phyloP scores from a whole-genome alignment of 1,140 invertebrate species.

The Cepaea nemoralis region DNA sequence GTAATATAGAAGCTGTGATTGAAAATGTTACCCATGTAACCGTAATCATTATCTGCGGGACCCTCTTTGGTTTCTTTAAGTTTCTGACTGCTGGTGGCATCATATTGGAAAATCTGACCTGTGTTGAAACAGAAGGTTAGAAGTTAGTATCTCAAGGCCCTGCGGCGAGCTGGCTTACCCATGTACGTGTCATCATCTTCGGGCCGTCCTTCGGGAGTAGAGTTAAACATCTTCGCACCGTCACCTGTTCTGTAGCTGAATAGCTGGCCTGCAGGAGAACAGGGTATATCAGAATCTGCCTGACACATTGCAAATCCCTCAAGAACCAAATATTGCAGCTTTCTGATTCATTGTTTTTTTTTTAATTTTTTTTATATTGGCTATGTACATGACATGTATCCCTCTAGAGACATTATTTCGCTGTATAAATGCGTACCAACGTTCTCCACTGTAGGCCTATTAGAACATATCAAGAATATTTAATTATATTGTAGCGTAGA shows the following conservation, averaged over 20 bases:
- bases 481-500: too few relatives aligned
- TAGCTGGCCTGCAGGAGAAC: conserved; percentile 21
- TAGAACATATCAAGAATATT: too few relatives aligned
- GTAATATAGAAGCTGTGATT: not conserved
- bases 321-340: too few relatives aligned
- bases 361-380: too few relatives aligned
- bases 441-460: too few relatives aligned
- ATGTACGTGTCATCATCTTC: conserved; percentile 26
- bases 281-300: not conserved
- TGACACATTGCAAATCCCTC: too few relatives aligned
- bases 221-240: not conserved
- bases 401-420: too few relatives aligned
- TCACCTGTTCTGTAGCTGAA: conserved; percentile 27
- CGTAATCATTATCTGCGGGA: conserved; percentile 21
- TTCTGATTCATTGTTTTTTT: too few relatives aligned
- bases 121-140: conserved; percentile 17
- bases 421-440: too few relatives aligned
- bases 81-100: not conserved
- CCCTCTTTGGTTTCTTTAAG: conserved; percentile 8
- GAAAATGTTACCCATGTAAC: conserved; percentile 34
- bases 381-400: too few relatives aligned
- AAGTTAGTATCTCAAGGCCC: not conserved
- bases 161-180: conserved; percentile 30
- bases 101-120: conserved; percentile 30
- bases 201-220: not conserved